phyloP scores from a whole-genome alignment of 2,797 vertebrate species.

The Leucoraja ocellata region DNA sequence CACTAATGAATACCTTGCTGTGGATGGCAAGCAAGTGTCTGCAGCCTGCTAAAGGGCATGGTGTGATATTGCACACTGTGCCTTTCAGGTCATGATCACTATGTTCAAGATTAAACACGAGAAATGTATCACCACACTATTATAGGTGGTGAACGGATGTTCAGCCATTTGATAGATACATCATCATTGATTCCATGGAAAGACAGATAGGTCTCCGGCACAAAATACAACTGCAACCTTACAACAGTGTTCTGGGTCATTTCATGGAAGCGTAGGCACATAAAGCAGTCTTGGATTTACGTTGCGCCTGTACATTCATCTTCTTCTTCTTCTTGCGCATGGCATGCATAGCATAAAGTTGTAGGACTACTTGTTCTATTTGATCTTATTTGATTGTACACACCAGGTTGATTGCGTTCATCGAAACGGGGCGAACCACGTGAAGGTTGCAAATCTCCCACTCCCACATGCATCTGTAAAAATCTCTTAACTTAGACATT shows the following conservation, averaged over 20 bases:
- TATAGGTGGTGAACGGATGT: neutral
- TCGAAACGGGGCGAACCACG: too few species aligned
- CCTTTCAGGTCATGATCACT: neutral
- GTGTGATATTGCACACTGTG: neutral
- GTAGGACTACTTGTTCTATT: too few species aligned
- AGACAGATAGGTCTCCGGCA: neutral
- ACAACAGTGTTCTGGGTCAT: neutral
- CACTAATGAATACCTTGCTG: neutral
- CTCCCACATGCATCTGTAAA: too few species aligned
- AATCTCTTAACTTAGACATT: too few species aligned
- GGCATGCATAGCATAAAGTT: too few species aligned
- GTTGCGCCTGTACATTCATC: too few species aligned
- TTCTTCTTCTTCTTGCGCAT: too few species aligned
- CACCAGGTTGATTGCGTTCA: too few species aligned
- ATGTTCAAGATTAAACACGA: neutral
- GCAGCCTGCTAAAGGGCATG: too few species aligned
- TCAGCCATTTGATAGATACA: neutral
- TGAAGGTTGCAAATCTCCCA: too few species aligned
- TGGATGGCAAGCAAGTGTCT: neutral
- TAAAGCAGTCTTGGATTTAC: neutral
- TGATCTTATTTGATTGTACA: too few species aligned
- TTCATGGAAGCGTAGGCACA: neutral
- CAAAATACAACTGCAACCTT: neutral
- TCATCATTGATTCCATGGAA: neutral
- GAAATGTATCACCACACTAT: neutral